Conservation (phyloP, 2,113 vertebrate species). For the Lophius piscatorius region DNA sequence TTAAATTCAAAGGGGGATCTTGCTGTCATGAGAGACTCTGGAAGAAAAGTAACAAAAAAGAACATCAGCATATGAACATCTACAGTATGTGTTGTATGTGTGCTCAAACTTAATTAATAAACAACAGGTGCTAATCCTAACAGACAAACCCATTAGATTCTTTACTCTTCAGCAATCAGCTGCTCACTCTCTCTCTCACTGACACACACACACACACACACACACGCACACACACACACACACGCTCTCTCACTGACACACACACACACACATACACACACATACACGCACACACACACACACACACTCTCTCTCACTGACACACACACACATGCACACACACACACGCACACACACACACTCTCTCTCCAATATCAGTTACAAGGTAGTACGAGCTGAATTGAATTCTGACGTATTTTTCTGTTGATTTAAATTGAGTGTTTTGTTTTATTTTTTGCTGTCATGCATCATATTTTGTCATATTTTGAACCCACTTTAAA, state of each 20-base stretch:
- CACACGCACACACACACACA: not conserved
- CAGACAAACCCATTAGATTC: constrained; percentile 72
- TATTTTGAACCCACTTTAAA: no score
- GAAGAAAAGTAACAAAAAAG: not conserved
- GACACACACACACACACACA: constrained; percentile 3
- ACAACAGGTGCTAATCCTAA: constrained; percentile 69
- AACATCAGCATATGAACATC: not conserved
- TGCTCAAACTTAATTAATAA: constrained; percentile 57
- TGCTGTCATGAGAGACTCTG: not conserved
- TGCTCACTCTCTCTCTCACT: constrained; percentile 2
- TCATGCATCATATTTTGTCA: no score
- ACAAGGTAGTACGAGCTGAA: no score
- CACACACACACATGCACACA: not conserved
- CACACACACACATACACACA: constrained; percentile 6
- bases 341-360: no score
- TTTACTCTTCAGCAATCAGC: constrained; percentile 41
- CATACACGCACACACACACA: not conserved
- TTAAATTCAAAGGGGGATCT: not conserved
- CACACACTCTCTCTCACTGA: constrained; percentile 8
- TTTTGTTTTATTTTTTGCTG: no score
- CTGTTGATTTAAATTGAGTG: no score
- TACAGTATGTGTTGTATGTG: constrained; percentile 25
- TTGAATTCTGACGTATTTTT: no score
- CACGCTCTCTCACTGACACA: not conserved
- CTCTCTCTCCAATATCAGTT: no score